phyloP scores from a whole-genome alignment of 2,113 vertebrate genomes.

The Pseudopipra pipra region DNA sequence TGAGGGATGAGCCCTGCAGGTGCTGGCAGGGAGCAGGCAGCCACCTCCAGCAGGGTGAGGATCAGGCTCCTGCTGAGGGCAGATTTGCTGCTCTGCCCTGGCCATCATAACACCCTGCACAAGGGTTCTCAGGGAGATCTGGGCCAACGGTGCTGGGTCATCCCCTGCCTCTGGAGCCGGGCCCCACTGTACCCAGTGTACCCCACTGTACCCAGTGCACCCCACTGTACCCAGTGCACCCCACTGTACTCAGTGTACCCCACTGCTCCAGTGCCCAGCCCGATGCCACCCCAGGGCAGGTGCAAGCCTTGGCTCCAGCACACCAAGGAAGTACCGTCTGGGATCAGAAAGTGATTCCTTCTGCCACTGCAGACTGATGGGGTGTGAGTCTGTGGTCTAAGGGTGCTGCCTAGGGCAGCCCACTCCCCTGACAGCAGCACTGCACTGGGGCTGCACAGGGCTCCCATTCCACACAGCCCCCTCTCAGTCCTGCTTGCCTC shows the following conservation, averaged over 20 bases:
- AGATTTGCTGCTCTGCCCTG: not conserved
- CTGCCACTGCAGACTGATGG: not conserved
- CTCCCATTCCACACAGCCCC: fast-evolving
- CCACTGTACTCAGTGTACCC: too few relatives aligned
- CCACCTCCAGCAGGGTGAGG: not conserved
- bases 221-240: too few relatives aligned
- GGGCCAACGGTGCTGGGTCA: not conserved
- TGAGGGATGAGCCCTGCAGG: not conserved
- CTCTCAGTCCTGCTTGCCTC: not conserved
- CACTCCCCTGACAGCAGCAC: not conserved
- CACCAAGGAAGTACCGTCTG: not conserved
- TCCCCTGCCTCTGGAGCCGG: not conserved
- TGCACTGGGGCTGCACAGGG: not conserved
- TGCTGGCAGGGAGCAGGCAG: not conserved
- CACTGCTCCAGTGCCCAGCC: not conserved
- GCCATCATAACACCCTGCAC: fast-evolving
- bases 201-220: not conserved
- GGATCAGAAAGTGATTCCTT: not conserved
- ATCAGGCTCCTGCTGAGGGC: not conserved
- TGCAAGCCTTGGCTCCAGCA: not conserved
- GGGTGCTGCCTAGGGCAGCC: not conserved
- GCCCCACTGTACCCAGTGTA: not conserved
- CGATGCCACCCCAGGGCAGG: not conserved
- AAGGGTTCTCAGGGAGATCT: not conserved
- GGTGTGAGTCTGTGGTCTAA: not conserved